Evolutionary conservation across 2,888 invertebrate species (phyloP), one percentile per base, ranked within the genome.

Genomic region (Dicranocentrus wangi): DNA sequence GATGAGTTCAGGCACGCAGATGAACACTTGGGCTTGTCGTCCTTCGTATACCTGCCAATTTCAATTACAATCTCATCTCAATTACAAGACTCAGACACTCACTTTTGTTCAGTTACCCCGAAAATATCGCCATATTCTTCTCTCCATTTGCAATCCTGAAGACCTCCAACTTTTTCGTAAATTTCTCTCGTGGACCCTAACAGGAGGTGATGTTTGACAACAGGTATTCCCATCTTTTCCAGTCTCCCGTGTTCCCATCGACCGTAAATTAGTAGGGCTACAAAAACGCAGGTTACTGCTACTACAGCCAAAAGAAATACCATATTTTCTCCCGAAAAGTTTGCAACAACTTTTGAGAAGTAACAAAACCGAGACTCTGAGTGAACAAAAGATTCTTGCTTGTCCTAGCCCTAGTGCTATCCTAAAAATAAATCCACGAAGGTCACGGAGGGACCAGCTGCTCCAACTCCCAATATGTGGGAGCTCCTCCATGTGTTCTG

Each of bases 211-310:
- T 84, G 81, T 7, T 72, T 61, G 0, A 82, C 83, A 0, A 86
- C 79, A 13, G 85, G 84, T 39, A 85, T 77, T 0, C 84, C 84
- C 43, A 83, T 23, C 58, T 81, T 61, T 58, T 86, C 86, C 73
- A 86, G 43, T 0, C 17, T 65, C 13, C 86, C 86, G 69, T 82
- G 80, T 58, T 86, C 72, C 84, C 85, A 83, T 13, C 86, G 42
- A 7, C 81, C 85, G 25, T 86, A 85, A 1, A 79, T n/a, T 15
- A 82, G 21, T n/a, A 85, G 47, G 15, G 61, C 61, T 19, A 25
- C 58, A 23, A 70, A 1, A 0, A 47, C 23, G n/a, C 42, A 28
- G 5, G 32, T 17, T 1, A 72, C 1, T 15, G 39, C 39, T 1
- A 39, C 21, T 7, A 15, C 27, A 21, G 3, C 65, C 19, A 42